Conservation (phyloP, 2,888 invertebrate species). For the Coleophora deauratella region DNA sequence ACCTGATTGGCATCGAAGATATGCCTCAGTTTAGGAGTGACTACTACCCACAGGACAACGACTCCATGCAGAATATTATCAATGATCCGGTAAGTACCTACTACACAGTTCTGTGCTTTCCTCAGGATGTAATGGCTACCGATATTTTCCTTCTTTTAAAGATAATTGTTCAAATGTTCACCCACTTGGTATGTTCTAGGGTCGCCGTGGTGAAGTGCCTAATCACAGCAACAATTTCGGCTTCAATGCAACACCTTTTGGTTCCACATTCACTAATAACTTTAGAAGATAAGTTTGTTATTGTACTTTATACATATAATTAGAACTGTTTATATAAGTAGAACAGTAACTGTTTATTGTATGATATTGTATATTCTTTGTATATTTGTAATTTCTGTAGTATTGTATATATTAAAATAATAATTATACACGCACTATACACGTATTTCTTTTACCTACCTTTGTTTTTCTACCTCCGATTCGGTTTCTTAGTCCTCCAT, state of each 20-base stretch:
- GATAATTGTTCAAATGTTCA: no score
- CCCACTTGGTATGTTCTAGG: background rate
- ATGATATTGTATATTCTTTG: no score
- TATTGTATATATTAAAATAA: no score
- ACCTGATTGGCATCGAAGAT: slow-evolving; percentile 79
- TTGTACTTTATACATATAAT: background rate
- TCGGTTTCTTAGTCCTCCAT: no score
- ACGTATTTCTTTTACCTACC: no score
- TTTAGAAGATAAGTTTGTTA: background rate
- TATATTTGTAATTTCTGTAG: no score
- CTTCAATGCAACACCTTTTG: slow-evolving; percentile 49
- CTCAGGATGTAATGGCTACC: no score
- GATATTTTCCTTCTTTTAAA: no score
- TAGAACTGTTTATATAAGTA: background rate
- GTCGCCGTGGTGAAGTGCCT: slow-evolving; percentile 25
- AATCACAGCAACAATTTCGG: slow-evolving; percentile 53
- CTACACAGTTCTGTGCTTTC: no score
- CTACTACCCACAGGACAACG: slow-evolving; percentile 35
- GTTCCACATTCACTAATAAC: slow-evolving; percentile 35
- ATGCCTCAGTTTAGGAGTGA: slow-evolving; percentile 74
- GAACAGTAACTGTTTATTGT: no score
- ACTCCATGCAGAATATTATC: slow-evolving; percentile 20
- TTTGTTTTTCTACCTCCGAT: no score
- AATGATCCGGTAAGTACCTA: slow-evolving; percentile 7
- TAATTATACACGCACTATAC: no score